Base-by-base conservation (phyloP, 2,888 invertebrate genomes). In the Dasypogon diadema region DNA sequence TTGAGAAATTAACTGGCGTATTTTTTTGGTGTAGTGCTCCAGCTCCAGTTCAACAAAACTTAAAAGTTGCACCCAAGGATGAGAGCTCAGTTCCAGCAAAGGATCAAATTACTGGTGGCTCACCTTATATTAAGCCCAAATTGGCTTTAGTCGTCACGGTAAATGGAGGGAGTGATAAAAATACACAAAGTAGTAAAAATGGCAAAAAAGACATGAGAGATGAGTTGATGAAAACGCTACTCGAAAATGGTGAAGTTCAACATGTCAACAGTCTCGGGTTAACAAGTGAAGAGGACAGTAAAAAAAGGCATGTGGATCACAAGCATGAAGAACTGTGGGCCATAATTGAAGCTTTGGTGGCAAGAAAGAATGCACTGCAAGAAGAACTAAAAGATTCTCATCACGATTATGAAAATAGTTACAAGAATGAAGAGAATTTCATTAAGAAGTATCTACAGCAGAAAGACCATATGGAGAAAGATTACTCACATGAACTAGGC, bases 241-340 rank as follows among this genome's bases (percentile, higher is more conserved):
- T 68, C 12, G 65, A 68, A 48, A 68, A 46, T 22, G 65, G 65
- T 48, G 65, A 68, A 1, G 26, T 48, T 14, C 46, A 68, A 48
- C 14, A 24, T 26, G 65, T 68, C n/a, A 46, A 65, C 16, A 68
- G 65, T 26, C 10, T 22, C 37, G 63, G 42, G 14, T 3, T 42
- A 1, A 68, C 46, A 3, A 68, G 65, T 48, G 65, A 68, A 48
- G 65, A 68, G 26, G 24, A 14, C 2, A 24, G 6, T 2, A 22
- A 48, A 22, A 68, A 24, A 14, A 46, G 24, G 4, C 46, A 48
- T 8, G 12, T 68, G 65, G 18, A 68, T 2, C 18, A 26, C 12
- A 68, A 68, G 26, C 65, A 68, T 8, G 14, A 68, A 48, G 65
- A 68, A 48, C 46, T 68, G 1, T 68, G 65, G 65, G 65, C n/a